Evolutionary conservation across 2,113 vertebrate genomes (phyloP).

Genomic region (Myodes glareolus): DNA sequence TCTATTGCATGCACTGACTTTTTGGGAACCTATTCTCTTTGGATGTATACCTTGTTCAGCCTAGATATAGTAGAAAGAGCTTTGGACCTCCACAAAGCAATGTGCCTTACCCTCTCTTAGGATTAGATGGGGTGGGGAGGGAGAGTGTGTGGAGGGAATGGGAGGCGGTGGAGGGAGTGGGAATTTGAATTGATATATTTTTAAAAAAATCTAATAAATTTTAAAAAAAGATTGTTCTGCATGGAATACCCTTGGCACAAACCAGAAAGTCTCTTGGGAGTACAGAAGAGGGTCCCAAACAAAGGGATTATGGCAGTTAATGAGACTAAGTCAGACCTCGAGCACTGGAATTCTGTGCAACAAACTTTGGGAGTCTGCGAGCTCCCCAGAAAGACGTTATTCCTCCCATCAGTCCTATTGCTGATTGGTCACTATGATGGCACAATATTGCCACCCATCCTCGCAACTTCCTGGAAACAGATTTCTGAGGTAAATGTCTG

Average conservation of each 20-base stretch:
- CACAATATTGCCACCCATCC: neutral
- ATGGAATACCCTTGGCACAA: neutral
- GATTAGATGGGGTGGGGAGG: too few relatives aligned
- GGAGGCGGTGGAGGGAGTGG: too few relatives aligned
- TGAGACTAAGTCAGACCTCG: slow-evolving; percentile 49
- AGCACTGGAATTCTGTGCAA: neutral
- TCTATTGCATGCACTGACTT: too few relatives aligned
- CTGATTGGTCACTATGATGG: neutral
- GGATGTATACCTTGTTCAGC: too few relatives aligned
- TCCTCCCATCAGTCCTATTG: neutral
- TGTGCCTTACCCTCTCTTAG: too few relatives aligned
- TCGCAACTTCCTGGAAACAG: neutral
- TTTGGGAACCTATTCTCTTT: too few relatives aligned
- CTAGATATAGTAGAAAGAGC: too few relatives aligned
- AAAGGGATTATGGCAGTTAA: slow-evolving; percentile 20
- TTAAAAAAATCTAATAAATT: too few relatives aligned
- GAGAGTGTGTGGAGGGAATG: too few relatives aligned
- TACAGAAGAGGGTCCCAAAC: neutral
- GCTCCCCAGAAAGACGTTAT: neutral
- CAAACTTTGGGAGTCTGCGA: neutral
- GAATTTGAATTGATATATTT: too few relatives aligned
- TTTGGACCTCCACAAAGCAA: too few relatives aligned
- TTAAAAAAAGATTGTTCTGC: neutral
- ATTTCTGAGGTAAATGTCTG: neutral
- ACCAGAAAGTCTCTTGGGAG: slow-evolving; percentile 4